Evolutionary conservation across 2,888 invertebrate species (phyloP), one percentile per base, ranked within the genome.

Genomic region (Mimachlamys varia): DNA sequence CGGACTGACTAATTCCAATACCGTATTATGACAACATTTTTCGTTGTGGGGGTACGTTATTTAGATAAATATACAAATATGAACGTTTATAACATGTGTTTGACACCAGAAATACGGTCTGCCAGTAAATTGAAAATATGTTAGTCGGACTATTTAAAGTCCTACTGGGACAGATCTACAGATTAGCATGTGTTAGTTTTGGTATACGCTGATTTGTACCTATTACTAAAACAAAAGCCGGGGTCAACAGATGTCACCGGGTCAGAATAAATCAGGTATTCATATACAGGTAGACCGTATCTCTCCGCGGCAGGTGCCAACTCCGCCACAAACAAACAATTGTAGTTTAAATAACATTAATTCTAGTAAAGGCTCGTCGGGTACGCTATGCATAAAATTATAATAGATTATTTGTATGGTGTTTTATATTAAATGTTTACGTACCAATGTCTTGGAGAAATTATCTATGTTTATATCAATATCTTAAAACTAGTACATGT

Each of bases 281-380:
- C 76, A 33, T 76, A 22, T 76, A 76, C 76, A 76, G 33, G 76
- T 15, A 76, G 27, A 33, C 76, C 27, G 76, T 76, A 76, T 76
- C 76, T 76, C 19, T 27, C 76, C 27, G 27, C 76, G 27, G 76
- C 76, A 76, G 76, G 76, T 76, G 76, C 76, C 76, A 76, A 76
- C 12, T 27, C 33, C 27, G 33, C 0, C 76, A 76, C 76, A 76
- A 76, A 76, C 76, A 76, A 76, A 33, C 76, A 33, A 76, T 76
- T 76, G 76, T 76, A 33, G 7, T 76, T 76, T 76, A 76, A 76
- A 76, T 76, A 27, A 76, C 76, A 76, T 76, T 76, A 76, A 76
- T 76, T 76, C 76, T 33, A 44, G 76, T 27, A 33, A 17, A 33
- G 76, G 76, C 12, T 3, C 33, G 76, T 76, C 27, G 33, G 33